These are phyloP conservation scores for Geothlypis trichas DNA, from an alignment of 2,113 vertebrate genomes.

Conservation along the genomic window DNA sequence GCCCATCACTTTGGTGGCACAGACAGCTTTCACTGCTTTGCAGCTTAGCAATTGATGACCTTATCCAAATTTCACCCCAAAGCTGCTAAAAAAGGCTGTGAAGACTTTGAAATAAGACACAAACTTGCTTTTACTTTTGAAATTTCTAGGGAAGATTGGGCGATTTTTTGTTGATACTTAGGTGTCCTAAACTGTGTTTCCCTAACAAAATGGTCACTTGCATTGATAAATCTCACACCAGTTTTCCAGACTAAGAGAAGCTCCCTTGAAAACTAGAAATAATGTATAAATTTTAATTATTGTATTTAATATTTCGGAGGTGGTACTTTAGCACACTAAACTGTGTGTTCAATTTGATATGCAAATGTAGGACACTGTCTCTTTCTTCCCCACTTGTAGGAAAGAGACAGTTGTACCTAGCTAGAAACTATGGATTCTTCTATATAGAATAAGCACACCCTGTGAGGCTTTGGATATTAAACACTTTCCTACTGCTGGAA, in stretches of 20 bases:
- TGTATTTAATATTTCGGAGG: neutral
- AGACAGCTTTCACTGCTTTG: neutral
- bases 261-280: neutral
- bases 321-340: neutral
- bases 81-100: neutral
- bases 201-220: accelerated
- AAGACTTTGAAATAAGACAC: neutral
- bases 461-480: neutral
- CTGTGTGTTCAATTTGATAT: neutral
- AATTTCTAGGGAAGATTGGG: neutral
- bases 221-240: neutral
- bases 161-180: neutral
- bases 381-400: neutral
- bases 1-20: neutral
- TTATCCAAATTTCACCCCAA: neutral
- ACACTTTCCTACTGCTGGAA: neutral
- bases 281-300: neutral
- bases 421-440: neutral
- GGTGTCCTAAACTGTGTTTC: neutral
- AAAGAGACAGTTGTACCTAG: neutral
- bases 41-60: neutral
- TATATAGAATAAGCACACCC: neutral
- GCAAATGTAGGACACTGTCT: neutral
- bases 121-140: neutral
- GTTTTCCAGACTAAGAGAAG: neutral